A percentile compares a stretch with the other conserved stretches of the same genome.
Evolutionary conservation across 2,888 invertebrate species (phyloP).

Genomic region (Patella pellucida): DNA sequence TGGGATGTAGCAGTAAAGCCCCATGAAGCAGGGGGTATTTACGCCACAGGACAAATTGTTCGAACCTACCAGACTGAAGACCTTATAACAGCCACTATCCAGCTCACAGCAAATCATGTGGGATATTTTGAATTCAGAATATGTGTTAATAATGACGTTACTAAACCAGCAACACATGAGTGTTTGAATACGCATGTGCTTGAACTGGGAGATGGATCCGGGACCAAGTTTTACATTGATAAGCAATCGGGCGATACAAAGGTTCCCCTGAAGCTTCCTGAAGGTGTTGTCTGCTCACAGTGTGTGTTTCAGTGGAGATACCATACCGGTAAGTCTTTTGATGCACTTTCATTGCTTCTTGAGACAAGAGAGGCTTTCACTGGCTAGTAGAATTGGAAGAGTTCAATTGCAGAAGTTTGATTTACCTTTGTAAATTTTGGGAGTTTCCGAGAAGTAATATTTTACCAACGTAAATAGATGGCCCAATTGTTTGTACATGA

Average conservation of each 20-base stretch:
- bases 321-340: slow-evolving; percentile 39
- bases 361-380: too few species aligned
- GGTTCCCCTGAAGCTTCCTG: slow-evolving; percentile 30
- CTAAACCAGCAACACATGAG: slow-evolving; percentile 39
- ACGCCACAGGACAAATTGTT: slow-evolving; percentile 53
- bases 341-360: too few species aligned
- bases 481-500: too few species aligned
- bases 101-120: slow-evolving; percentile 62
- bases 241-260: neutral
- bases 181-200: slow-evolving; percentile 42
- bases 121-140: slow-evolving; percentile 65
- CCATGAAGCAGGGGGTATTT: slow-evolving; percentile 62
- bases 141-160: slow-evolving; percentile 44
- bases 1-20: slow-evolving; percentile 69
- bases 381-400: too few species aligned
- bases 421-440: too few species aligned
- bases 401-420: too few species aligned
- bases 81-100: slow-evolving; percentile 48
- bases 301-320: slow-evolving; percentile 49
- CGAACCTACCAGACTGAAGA: slow-evolving; percentile 50
- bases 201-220: slow-evolving; percentile 23
- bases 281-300: slow-evolving; percentile 35
- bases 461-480: too few species aligned
- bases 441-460: too few species aligned
- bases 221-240: neutral